Evolutionary conservation across 2,113 vertebrate species (phyloP).

Genomic region (Oceanites oceanicus): DNA sequence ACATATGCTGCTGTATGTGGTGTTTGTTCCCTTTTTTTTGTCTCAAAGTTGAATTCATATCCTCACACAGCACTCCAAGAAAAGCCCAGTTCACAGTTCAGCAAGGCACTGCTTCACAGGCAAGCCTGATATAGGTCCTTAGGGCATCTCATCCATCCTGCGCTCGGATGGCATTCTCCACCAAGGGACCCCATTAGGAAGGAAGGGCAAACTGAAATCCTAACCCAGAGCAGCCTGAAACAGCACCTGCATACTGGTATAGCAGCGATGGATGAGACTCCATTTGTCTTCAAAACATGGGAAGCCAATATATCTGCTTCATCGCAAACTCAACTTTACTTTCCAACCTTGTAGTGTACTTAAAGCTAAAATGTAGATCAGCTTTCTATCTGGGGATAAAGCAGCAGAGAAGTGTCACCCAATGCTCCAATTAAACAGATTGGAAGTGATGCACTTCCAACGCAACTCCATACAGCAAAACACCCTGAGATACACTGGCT

Average conservation of each 20-base stretch:
- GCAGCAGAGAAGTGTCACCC: background rate
- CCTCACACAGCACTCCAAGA: background rate
- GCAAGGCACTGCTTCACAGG: constrained; percentile 31
- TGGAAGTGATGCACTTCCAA: background rate
- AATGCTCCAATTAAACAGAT: constrained; percentile 41
- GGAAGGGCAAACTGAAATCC: constrained; percentile 63
- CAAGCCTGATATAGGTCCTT: constrained; percentile 28
- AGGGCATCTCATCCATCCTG: constrained; percentile 72
- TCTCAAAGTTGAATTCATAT: constrained; percentile 25
- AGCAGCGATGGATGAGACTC: constrained; percentile 51
- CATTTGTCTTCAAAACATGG: constrained; percentile 63
- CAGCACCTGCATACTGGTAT: background rate
- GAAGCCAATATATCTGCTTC: constrained; percentile 56
- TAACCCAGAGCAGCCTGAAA: constrained; percentile 56
- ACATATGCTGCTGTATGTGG: background rate
- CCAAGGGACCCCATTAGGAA: constrained; percentile 78
- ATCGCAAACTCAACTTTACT: constrained; percentile 41
- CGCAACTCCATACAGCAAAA: background rate
- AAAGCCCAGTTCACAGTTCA: constrained; percentile 40
- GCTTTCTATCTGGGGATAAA: background rate
- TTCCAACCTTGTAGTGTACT: constrained; percentile 41
- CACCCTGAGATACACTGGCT: background rate
- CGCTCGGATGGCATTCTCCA: constrained; percentile 55
- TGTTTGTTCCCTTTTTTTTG: background rate
- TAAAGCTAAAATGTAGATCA: constrained; percentile 19